A percentile compares a stretch with the other conserved stretches of the same genome.
These are phyloP conservation scores for Chrysochloris asiatica DNA, from an alignment of 2,113 vertebrate species.

Conservation along the genomic window DNA sequence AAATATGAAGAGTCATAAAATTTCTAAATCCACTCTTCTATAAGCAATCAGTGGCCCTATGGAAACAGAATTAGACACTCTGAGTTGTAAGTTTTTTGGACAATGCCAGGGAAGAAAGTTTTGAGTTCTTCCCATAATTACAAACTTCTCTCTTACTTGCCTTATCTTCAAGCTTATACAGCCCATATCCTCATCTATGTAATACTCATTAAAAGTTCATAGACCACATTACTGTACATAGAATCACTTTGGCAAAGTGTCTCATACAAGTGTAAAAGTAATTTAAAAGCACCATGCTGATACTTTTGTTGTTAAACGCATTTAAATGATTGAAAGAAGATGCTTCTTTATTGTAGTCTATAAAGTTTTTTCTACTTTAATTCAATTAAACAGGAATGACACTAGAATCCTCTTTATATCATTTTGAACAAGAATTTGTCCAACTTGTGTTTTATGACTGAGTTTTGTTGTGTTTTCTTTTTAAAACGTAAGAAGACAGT, in stretches of 20 bases:
- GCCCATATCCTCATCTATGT: neutral
- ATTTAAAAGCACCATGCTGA: neutral
- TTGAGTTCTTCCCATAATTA: conserved; percentile 35
- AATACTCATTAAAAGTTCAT: neutral
- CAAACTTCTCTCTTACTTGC: neutral
- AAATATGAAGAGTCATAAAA: neutral
- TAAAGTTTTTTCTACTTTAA: neutral
- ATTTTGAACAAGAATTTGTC: conserved; percentile 29
- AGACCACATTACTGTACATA: neutral
- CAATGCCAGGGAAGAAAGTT: neutral
- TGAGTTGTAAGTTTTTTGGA: neutral
- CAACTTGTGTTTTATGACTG: neutral
- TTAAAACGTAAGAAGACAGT: no score
- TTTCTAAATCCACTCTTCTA: neutral
- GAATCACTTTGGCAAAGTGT: neutral
- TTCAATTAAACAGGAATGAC: neutral
- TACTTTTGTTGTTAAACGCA: neutral
- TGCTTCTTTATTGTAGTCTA: neutral
- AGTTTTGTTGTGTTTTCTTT: no score
- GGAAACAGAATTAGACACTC: neutral
- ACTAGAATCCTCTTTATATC: neutral
- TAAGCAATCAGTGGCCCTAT: neutral
- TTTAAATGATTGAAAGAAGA: neutral
- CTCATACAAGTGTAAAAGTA: neutral
- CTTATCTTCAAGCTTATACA: neutral